Percentiles rank a stretch among this genome's conserved stretches.
Conservation (phyloP, 2,797 vertebrate species). For the Argyrosomus regius region DNA sequence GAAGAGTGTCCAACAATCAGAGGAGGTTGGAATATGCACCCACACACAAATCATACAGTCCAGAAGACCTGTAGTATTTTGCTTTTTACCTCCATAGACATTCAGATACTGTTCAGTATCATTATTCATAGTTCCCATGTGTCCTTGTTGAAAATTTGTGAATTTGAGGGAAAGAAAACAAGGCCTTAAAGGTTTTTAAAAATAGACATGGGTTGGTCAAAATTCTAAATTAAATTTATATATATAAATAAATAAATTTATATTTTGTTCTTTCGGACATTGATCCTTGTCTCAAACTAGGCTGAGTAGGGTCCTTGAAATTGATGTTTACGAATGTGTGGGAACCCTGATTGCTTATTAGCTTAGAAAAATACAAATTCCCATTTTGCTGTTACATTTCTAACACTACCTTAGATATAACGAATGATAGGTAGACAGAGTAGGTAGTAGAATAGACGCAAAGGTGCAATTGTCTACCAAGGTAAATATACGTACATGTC, state of each 20-base stretch:
- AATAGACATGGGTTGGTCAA: no score
- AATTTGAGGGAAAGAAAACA: no score
- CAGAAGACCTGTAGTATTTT: no score
- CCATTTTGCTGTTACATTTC: neutral
- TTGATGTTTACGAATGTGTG: no score
- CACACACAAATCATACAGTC: neutral
- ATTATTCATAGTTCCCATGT: no score
- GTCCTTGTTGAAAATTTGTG: no score
- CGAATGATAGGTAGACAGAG: neutral
- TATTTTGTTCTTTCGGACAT: neutral
- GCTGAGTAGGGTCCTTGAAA: no score
- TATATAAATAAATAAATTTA: neutral
- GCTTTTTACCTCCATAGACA: no score
- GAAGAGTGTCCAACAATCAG: conserved; percentile 92
- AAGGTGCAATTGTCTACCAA: neutral
- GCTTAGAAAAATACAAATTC: neutral
- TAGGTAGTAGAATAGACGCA: neutral
- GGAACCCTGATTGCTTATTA: neutral
- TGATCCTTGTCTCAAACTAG: no score
- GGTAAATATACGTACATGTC: neutral
- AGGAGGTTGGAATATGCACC: conserved; percentile 87
- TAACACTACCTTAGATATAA: neutral
- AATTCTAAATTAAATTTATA: no score
- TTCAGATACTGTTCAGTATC: no score
- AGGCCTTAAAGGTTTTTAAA: no score